Percentiles rank a stretch among this genome's conserved stretches.
Evolutionary conservation across 64 coral and sea anemone genomes (phyloP).

Genomic region (Porites lutea): DNA sequence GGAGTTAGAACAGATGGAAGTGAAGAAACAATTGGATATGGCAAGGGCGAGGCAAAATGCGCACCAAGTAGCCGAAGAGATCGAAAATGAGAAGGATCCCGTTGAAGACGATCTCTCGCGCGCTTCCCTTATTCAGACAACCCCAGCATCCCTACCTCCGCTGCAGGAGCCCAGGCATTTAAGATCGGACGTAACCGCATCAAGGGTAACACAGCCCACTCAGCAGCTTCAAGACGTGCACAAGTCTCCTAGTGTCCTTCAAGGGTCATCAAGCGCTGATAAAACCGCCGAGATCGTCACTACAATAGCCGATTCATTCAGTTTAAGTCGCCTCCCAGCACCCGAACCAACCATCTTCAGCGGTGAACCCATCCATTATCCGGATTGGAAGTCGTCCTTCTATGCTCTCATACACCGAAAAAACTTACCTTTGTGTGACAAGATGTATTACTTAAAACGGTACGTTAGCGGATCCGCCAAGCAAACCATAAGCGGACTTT

Average conservation of each 20-base stretch:
- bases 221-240: too few species aligned
- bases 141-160: too few species aligned
- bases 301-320: slow-evolving; percentile 21
- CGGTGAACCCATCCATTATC: slow-evolving; percentile 31
- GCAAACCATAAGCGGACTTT: slow-evolving; percentile 15
- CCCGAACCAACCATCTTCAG: slow-evolving; percentile 5
- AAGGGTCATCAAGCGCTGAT: not conserved
- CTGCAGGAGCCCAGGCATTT: too few species aligned
- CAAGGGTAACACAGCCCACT: too few species aligned
- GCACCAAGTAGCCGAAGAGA: not conserved
- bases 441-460: slow-evolving; percentile 31
- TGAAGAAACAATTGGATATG: not conserved
- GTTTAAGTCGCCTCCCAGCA: slow-evolving; percentile 25
- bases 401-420: slow-evolving; percentile 16
- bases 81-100: not conserved
- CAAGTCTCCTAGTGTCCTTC: not conserved
- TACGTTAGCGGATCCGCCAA: slow-evolving; percentile 3
- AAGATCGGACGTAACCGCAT: too few species aligned
- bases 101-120: not conserved
- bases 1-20: not conserved
- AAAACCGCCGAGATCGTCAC: not conserved
- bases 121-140: too few species aligned
- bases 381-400: slow-evolving; percentile 31
- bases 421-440: not conserved
- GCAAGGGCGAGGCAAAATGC: not conserved